Evolutionary conservation across 2,888 invertebrate species (phyloP), one percentile per base, ranked within the genome.

Genomic region (Rhopalosiphum nymphaeae): DNA sequence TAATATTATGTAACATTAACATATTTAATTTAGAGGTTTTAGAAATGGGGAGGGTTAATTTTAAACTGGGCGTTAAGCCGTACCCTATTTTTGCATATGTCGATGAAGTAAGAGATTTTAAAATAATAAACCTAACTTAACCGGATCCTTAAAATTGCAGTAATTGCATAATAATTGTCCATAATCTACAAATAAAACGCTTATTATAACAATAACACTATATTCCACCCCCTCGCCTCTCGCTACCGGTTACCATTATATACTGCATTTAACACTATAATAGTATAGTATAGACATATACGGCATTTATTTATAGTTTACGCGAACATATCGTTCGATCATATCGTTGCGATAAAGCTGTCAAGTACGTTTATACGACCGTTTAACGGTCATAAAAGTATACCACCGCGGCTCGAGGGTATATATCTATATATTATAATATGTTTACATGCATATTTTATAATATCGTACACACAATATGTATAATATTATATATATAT

Each of bases 351-450:
- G 57, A 86, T 56, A 93, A 89, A 93, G 25, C 89, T 56, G 84
- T 53, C 78, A 89, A 84, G 89, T n/a, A 56, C 56, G 56, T 89
- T 92, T 53, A 78, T 53, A 53, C 53, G 67, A 53, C 67, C 49
- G 88, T 92, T 92, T 42, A 87, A 93, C 36, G 78, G 56, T 56
- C 88, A 53, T 92, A 92, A 92, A 92, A 88, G 88, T n/a, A 29
- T 42, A 11, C 87, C 49, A 36, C 26, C 13, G 26, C 29, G 13
- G 49, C 49, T 36, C n/a, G 16, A 42, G 25, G 49, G n/a, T 67
- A 78, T 21, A 36, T 78, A 46, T 90, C 46, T 86, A 16, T 86
- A n/a, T 86, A 46, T 78, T 86, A 86, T 86, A 86, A 85, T 44
- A 85, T 85, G 44, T 85, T 44, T 85, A 44, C 57, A 87, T 49